Evolutionary conservation across 2,797 vertebrate species (phyloP), one percentile per base, ranked within the genome.

Genomic region (Poecilia velifera): DNA sequence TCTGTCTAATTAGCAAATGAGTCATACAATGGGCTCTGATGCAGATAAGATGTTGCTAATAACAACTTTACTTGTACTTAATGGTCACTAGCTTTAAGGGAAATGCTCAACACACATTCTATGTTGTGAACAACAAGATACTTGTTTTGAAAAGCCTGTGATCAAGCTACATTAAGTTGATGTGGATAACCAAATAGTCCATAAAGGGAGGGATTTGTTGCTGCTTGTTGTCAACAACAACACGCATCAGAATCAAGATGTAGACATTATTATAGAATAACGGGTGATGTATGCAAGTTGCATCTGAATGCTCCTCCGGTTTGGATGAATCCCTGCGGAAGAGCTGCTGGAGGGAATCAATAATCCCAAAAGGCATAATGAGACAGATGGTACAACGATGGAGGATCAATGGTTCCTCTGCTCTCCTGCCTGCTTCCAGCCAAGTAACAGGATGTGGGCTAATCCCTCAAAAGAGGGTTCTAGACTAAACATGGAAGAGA

Each of bases 341-440:
- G 89, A 93, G 92, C 91, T 89, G 91, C 93, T 92, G 89, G 86
- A 91, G 79, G 79, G 87, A 91, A 90, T 91, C 92, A 87, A 92
- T 95, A 95, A 95, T 95, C 94, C 94, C 90, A 89, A 88, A 91
- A 92, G 90, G 89, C 90, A 89, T 91, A 82, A 74, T 79, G 82
- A 91, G 92, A 94, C 95, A 95, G 95, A 96, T 96, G 95, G 95
- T 83, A 47, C 12, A 78, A 94, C 90, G 94, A 92, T 91, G 92
- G 90, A 86, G 82, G 89, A 93, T 95, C 94, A 87, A 94, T 93
- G 91, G 84, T 78, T 83, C 87, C 82, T 28, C 46, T 82, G 25
- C 83, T 47, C 82, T 87, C 82, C 75, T 72, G 20, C 80, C 83
- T 79, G 85, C 85, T 77, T 84, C 84, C 55, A 41, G 78, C 74